Evolutionary conservation across 2,888 invertebrate genomes (phyloP).

Genomic region (Tanypteryx hageni): DNA sequence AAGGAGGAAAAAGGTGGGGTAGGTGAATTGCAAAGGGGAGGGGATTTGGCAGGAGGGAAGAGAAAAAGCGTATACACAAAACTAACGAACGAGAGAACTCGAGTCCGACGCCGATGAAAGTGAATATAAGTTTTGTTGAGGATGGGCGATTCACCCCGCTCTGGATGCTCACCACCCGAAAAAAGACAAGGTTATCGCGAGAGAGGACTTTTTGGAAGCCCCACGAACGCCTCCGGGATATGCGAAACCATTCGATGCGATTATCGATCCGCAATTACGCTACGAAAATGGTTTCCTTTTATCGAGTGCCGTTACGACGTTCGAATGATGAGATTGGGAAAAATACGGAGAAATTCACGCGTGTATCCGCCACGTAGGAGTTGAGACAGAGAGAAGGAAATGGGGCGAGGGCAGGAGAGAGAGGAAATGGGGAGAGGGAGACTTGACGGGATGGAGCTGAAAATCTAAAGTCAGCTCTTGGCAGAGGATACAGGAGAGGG

Average conservation of each 20-base stretch:
- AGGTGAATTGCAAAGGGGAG: background rate
- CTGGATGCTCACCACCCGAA: background rate
- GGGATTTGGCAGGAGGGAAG: background rate
- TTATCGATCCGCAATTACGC: constrained; percentile 37
- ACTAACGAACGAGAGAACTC: background rate
- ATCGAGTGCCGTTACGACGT: constrained; percentile 22
- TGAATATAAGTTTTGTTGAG: background rate
- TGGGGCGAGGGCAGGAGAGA: background rate
- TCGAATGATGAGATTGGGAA: background rate
- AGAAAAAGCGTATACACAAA: background rate
- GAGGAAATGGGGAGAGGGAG: background rate
- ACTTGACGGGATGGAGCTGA: constrained; percentile 35
- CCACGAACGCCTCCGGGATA: background rate
- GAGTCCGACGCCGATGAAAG: background rate
- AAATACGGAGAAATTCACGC: background rate
- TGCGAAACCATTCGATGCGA: constrained; percentile 22
- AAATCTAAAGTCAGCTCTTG: constrained; percentile 58
- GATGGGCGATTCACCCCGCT: background rate
- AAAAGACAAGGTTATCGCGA: background rate
- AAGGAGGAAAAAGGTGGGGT: background rate
- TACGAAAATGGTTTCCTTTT: constrained; percentile 35
- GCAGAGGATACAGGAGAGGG: background rate
- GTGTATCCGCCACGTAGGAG: background rate
- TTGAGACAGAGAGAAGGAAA: background rate
- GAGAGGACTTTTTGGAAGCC: background rate